These are phyloP conservation scores for Orcinus orca DNA, from an alignment of 2,113 vertebrate genomes.

Conservation along the genomic window DNA sequence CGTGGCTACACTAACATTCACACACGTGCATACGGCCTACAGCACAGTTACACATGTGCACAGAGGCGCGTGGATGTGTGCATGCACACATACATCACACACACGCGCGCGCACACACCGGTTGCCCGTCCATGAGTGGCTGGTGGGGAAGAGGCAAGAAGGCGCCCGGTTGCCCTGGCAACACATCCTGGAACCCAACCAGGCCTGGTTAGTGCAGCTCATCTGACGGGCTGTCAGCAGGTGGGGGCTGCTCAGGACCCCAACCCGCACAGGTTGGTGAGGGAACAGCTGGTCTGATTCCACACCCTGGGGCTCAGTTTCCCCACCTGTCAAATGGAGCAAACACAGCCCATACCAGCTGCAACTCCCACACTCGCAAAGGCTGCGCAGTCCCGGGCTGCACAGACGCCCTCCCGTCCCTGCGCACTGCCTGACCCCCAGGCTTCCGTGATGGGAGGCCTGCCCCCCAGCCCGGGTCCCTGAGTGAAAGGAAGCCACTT, in stretches of 20 bases:
- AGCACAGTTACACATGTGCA: not conserved
- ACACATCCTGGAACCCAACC: slow-evolving; percentile 26
- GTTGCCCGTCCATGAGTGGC: not conserved
- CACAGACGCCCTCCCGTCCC: not conserved
- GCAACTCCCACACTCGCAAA: not conserved
- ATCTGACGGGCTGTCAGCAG: not conserved
- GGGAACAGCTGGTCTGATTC: not conserved
- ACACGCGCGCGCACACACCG: not conserved
- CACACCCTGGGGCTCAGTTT: not conserved
- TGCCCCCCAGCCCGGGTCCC: not conserved
- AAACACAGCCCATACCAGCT: not conserved
- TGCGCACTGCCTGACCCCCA: not conserved
- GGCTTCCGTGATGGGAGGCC: not conserved
- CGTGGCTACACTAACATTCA: accelerated
- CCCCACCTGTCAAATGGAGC: not conserved
- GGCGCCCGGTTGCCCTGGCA: slow-evolving; percentile 47
- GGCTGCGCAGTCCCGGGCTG: too few relatives aligned
- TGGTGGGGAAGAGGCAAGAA: not conserved
- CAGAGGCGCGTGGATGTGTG: too few relatives aligned
- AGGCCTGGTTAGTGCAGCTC: not conserved
- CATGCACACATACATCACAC: not conserved
- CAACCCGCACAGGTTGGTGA: not conserved
- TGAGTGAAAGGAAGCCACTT: not conserved
- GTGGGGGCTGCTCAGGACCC: not conserved
- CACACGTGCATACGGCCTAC: not conserved